Base-by-base conservation (phyloP, 2,888 invertebrate genomes). In the Allophyes oxyacanthae region DNA sequence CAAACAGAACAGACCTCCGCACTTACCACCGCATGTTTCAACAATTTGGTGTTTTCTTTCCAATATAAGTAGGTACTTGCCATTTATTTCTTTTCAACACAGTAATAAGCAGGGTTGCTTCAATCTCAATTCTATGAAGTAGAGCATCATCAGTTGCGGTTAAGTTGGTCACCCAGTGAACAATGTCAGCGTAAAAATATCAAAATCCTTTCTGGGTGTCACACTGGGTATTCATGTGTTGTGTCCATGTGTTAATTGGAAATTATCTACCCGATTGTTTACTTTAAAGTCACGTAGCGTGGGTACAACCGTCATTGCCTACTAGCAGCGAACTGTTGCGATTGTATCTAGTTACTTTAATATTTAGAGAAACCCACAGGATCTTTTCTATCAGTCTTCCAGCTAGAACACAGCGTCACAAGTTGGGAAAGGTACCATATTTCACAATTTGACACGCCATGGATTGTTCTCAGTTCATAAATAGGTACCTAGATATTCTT, bases 121-220 rank as follows among this genome's bases (percentile, higher is more conserved):
- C 37, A 34, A 46, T 42, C 34, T 6, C 28, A 28, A 8, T 45
- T 20, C 8, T 58, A 51, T 44, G 59, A 65, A 72, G 42, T 66
- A 43, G 59, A 65, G 60, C 65, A 43, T 72, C 30, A 43, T 58
- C 36, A 51, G 51, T 41, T 66, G 67, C 48, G 51, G 67, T 65
- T 51, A 20, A 37, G 20, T 71, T 58, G 67, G 38, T 41, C 72
- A 72, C 30, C 59, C 48, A 51, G n/a, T 40, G 46, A 72, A 51
- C 11, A 11, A 58, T 20, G 40, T 6, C 4, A 36, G 28, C 36
- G 14, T 34, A 65, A 51, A 36, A 51, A 38, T 34, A 71, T 48
- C 38, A 28, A 50, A 65, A 65, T 72, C 34, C 46, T 67, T 65
- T 72, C 66, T n/a, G n/a, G n/a, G n/a, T n/a, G n/a, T n/a, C n/a